Conservation (phyloP, 2,797 vertebrate genomes). For the Falco naumanni region DNA sequence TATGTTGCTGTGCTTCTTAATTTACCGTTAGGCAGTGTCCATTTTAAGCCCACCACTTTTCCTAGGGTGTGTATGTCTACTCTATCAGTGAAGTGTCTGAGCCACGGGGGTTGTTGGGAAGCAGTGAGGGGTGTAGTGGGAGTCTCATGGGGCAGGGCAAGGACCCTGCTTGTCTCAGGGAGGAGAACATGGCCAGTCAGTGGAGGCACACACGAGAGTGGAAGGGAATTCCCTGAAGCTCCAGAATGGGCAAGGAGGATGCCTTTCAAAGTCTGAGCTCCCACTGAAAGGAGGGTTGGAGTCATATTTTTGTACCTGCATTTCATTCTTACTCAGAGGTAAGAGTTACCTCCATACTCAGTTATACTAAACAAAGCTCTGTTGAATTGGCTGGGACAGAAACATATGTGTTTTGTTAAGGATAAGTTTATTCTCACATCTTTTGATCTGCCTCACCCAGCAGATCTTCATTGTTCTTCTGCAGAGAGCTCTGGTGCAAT, state of each 20-base stretch:
- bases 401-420: background rate
- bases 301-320: background rate
- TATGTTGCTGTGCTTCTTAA: background rate
- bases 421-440: background rate
- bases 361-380: background rate
- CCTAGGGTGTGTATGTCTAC: background rate
- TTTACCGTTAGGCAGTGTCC: background rate
- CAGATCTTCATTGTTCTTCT: background rate
- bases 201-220: background rate
- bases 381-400: background rate
- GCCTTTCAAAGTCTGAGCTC: background rate
- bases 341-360: background rate
- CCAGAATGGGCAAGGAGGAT: background rate
- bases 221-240: background rate
- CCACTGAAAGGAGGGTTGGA: background rate
- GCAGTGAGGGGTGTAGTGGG: rapidly evolving
- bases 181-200: background rate
- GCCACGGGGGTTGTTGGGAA: background rate
- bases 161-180: background rate
- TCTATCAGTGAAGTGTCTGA: background rate
- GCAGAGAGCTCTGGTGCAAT: background rate
- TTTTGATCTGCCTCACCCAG: background rate
- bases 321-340: background rate
- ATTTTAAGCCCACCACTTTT: background rate
- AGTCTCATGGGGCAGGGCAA: rapidly evolving